These are phyloP conservation scores for Valencia hispanica DNA, from an alignment of 2,797 vertebrate species.

Conservation along the genomic window DNA sequence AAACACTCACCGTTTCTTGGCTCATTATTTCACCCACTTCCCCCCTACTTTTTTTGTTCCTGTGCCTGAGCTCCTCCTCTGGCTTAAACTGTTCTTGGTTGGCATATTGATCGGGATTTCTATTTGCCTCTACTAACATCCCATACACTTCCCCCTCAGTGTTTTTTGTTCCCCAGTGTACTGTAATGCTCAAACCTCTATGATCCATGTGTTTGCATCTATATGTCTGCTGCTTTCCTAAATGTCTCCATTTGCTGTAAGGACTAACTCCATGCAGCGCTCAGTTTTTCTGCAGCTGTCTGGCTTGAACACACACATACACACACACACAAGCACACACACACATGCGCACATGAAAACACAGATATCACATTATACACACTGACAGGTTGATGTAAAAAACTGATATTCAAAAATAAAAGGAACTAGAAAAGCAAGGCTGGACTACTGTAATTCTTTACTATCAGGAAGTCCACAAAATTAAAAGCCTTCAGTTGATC, in stretches of 20 bases:
- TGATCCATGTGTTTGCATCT: slow-evolving; percentile 73
- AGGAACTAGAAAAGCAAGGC: too few relatives aligned
- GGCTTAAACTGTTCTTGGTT: slow-evolving; percentile 65
- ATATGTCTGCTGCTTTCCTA: slow-evolving; percentile 67
- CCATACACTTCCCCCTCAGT: slow-evolving; percentile 45
- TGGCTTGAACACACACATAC: background rate
- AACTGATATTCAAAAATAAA: slow-evolving; percentile 16
- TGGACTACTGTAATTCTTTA: too few relatives aligned
- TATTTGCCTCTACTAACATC: slow-evolving; percentile 70
- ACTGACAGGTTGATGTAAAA: slow-evolving; percentile 9
- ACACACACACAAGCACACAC: background rate
- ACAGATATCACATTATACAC: slow-evolving; percentile 17
- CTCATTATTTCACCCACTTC: slow-evolving; percentile 67
- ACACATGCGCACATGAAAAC: slow-evolving; percentile 27
- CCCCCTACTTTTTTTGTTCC: slow-evolving; percentile 25
- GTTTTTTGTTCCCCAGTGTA: slow-evolving; percentile 70
- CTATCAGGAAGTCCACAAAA: too few relatives aligned
- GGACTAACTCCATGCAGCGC: slow-evolving; percentile 45
- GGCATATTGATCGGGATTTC: slow-evolving; percentile 78
- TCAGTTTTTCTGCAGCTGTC: slow-evolving; percentile 34
- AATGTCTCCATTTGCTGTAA: slow-evolving; percentile 79
- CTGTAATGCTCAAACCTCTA: slow-evolving; percentile 72
- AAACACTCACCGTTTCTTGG: slow-evolving; percentile 39
- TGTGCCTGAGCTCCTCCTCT: slow-evolving; percentile 36
- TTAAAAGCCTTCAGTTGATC: too few relatives aligned